Percentiles rank a stretch among this genome's conserved stretches.
Conservation (phyloP, 2,113 vertebrate species). For the Chascanopsetta lugubris region DNA sequence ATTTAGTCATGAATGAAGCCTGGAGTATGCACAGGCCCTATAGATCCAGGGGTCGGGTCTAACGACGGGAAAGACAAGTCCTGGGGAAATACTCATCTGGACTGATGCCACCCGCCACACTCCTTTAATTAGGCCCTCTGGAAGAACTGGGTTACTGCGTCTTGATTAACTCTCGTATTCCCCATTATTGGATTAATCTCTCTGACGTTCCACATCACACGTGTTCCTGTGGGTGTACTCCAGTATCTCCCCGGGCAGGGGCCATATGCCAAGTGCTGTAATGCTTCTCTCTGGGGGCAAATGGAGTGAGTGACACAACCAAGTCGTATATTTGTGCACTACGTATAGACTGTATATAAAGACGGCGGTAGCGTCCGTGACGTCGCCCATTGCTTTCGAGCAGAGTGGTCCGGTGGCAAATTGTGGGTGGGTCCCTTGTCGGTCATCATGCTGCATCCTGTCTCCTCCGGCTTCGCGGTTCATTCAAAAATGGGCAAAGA, state of each 20-base stretch:
- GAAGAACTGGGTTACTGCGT: conserved; percentile 53
- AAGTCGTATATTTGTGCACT: conserved; percentile 5
- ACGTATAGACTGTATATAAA: too few relatives aligned
- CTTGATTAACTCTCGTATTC: conserved; percentile 62
- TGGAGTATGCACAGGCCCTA: background rate
- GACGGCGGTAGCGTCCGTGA: too few relatives aligned
- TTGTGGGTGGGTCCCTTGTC: too few relatives aligned
- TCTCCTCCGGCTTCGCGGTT: too few relatives aligned
- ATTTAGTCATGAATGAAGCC: background rate
- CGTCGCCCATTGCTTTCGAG: too few relatives aligned
- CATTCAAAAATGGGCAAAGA: too few relatives aligned
- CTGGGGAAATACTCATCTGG: conserved; percentile 35
- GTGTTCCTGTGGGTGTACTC: conserved; percentile 36
- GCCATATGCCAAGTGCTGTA: conserved; percentile 27
- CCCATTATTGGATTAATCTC: conserved; percentile 59
- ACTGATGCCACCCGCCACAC: conserved; percentile 34
- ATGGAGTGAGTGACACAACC: background rate
- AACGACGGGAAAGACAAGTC: conserved; percentile 15
- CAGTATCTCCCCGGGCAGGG: conserved; percentile 12
- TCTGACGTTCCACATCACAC: conserved; percentile 34
- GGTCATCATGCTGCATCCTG: too few relatives aligned
- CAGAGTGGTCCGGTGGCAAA: too few relatives aligned
- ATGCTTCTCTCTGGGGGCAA: background rate
- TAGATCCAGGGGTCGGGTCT: conserved; percentile 23
- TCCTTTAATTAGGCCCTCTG: conserved; percentile 54